Conservation (phyloP, 2,888 invertebrate genomes). For the Aproaerema taeniolella region DNA sequence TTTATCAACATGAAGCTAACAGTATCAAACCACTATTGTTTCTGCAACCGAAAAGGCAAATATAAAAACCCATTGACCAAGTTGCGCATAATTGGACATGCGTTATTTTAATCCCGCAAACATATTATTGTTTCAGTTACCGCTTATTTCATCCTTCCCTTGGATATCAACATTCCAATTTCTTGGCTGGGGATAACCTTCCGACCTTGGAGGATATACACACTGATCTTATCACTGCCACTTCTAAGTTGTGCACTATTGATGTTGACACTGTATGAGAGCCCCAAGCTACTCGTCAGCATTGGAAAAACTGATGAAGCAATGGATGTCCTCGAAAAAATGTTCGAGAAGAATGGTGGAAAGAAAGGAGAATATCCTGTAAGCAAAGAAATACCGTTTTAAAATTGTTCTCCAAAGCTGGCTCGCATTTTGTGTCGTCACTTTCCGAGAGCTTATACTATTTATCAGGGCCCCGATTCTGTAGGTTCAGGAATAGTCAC, state of each 20-base stretch:
- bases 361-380: constrained; percentile 37
- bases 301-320: constrained; percentile 76
- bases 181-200: constrained; percentile 62
- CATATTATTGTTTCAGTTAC: no score
- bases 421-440: no score
- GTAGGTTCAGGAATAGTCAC: no score
- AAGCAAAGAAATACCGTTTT: no score
- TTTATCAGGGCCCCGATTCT: no score
- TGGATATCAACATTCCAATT: constrained; percentile 47
- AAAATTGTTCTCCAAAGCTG: no score
- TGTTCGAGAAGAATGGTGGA: constrained; percentile 39
- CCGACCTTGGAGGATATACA: constrained; percentile 83
- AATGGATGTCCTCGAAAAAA: constrained; percentile 44
- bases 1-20: no score
- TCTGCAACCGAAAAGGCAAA: neutral
- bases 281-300: constrained; percentile 83
- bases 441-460: no score
- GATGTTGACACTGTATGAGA: constrained; percentile 80
- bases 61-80: neutral
- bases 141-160: constrained; percentile 80
- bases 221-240: constrained; percentile 55
- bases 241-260: constrained; percentile 71
- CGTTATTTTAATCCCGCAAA: no score
- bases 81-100: no score
- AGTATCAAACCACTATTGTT: no score